A percentile compares a stretch with the other conserved stretches of the same genome.
These are phyloP conservation scores for Acridotheres tristis DNA, from an alignment of 2,797 vertebrate species.

Conservation along the genomic window DNA sequence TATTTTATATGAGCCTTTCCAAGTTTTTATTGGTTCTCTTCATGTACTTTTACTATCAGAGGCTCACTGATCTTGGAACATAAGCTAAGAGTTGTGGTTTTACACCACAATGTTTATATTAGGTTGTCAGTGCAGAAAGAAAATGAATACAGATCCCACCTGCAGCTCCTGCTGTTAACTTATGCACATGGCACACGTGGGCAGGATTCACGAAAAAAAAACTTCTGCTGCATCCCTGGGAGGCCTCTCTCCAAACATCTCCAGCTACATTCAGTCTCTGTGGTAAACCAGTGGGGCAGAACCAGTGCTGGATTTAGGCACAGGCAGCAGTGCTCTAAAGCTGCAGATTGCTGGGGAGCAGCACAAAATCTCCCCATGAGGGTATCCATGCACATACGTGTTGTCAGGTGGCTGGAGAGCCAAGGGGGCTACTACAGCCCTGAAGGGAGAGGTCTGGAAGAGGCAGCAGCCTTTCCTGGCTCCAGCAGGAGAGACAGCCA, in stretches of 20 bases:
- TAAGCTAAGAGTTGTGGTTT: slow-evolving; percentile 55
- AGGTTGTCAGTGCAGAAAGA: slow-evolving; percentile 26
- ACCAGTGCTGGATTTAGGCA: neutral
- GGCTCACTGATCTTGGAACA: slow-evolving; percentile 33
- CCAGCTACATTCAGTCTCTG: neutral
- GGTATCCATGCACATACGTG: fast-evolving
- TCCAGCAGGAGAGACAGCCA: neutral
- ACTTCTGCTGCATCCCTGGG: neutral
- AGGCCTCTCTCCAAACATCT: slow-evolving; percentile 32
- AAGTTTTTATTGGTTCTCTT: neutral
- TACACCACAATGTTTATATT: slow-evolving; percentile 41
- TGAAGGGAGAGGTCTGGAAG: neutral
- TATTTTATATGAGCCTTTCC: neutral
- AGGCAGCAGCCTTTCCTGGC: neutral
- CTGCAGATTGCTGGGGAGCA: neutral
- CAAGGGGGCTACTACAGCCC: neutral
- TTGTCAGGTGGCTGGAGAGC: neutral
- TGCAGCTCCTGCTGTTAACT: slow-evolving; percentile 12
- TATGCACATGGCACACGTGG: neutral
- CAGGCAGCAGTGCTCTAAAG: neutral
- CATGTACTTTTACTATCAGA: slow-evolving; percentile 15
- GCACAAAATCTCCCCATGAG: neutral
- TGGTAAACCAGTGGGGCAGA: neutral
- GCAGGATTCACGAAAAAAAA: neutral
- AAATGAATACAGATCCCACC: slow-evolving; percentile 41